These are phyloP conservation scores for Xestoiulus laeticollis DNA, from an alignment of 2,888 invertebrate genomes.

Conservation along the genomic window DNA sequence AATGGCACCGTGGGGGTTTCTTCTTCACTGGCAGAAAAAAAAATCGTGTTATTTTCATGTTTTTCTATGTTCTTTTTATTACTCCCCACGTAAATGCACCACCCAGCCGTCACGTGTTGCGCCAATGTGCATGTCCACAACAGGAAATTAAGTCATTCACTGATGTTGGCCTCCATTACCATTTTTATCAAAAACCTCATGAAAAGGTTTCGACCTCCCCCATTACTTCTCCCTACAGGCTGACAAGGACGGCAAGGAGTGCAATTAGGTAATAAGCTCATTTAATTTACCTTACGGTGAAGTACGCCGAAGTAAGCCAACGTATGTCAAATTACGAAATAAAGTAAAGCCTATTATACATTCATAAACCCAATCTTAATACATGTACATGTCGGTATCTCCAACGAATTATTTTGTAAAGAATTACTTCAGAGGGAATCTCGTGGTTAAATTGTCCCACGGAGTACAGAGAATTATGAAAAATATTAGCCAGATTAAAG, in stretches of 20 bases:
- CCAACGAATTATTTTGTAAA: not conserved
- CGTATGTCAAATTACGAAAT: not conserved
- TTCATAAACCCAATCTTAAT: not conserved
- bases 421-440: not conserved
- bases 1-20: not conserved
- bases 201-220: not conserved
- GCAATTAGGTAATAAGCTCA: constrained; percentile 14
- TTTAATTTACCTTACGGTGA: not conserved
- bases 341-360: not conserved
- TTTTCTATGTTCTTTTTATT: not conserved
- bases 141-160: constrained; percentile 2
- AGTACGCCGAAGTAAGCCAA: not conserved
- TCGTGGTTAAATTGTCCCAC: too few relatives aligned
- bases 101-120: not conserved
- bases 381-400: too few relatives aligned
- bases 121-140: not conserved
- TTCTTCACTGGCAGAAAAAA: not conserved
- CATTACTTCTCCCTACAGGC: not conserved
- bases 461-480: too few relatives aligned
- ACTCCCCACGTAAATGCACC: not conserved
- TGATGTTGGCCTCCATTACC: not conserved
- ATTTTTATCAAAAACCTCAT: not conserved
- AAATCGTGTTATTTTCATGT: not conserved
- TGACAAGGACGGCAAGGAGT: not conserved
- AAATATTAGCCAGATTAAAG: too few relatives aligned